These are phyloP conservation scores for Brachyalestes nurse DNA, from an alignment of 2,797 vertebrate genomes.

Conservation along the genomic window DNA sequence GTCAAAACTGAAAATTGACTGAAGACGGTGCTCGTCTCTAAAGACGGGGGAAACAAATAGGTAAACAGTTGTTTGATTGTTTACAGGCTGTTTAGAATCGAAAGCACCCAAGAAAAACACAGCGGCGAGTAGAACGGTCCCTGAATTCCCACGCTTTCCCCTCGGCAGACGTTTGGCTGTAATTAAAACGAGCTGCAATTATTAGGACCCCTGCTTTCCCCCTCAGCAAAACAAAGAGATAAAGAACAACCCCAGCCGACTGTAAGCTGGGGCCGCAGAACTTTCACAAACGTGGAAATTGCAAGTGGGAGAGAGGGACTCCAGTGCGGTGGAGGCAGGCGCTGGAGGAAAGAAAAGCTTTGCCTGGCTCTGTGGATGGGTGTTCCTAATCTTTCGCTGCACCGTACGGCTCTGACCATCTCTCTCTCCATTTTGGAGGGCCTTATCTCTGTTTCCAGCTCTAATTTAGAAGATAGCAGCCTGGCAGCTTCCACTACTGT, in stretches of 20 bases:
- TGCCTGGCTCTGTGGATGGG: conserved; percentile 42
- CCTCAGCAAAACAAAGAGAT: conserved; percentile 47
- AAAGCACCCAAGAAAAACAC: conserved; percentile 17
- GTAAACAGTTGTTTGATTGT: conserved; percentile 27
- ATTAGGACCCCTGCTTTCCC: conserved; percentile 42
- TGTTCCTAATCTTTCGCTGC: conserved; percentile 51
- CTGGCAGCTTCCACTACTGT: conserved; percentile 36
- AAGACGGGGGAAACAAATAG: conserved; percentile 20
- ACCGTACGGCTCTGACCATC: conserved; percentile 43
- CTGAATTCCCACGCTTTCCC: conserved; percentile 15
- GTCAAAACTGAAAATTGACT: neutral
- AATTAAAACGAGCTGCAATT: conserved; percentile 56
- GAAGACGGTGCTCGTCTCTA: neutral
- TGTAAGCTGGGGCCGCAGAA: conserved; percentile 37
- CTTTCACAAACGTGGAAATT: conserved; percentile 57
- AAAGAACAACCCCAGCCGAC: conserved; percentile 45
- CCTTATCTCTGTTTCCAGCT: conserved; percentile 60
- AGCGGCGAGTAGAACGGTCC: neutral
- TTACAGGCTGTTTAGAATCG: conserved; percentile 3
- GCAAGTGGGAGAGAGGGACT: conserved; percentile 57
- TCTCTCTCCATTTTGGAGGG: conserved; percentile 47
- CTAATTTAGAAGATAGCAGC: conserved; percentile 57
- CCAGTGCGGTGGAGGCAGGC: conserved; percentile 22
- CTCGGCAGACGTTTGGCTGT: conserved; percentile 17
- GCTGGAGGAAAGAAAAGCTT: conserved; percentile 49